These are phyloP conservation scores for Pasiphila rectangulata DNA, from an alignment of 2,888 invertebrate species.

Conservation along the genomic window DNA sequence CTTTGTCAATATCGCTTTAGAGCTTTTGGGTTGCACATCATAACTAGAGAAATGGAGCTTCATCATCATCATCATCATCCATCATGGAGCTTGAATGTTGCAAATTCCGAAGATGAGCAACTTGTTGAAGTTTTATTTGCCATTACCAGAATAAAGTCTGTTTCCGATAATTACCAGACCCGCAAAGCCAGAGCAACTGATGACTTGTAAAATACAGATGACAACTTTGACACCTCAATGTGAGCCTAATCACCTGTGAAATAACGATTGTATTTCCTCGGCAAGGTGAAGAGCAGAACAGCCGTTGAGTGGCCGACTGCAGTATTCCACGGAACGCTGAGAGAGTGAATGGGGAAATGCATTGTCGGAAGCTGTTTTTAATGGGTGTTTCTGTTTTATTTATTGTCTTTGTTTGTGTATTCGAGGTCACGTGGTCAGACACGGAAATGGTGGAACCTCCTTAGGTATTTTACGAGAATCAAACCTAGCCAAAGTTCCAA, in stretches of 20 bases:
- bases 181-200: conserved; percentile 5
- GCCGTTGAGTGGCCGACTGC: conserved; percentile 39
- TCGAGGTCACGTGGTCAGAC: background rate
- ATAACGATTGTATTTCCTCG: conserved; percentile 35
- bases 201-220: conserved; percentile 12
- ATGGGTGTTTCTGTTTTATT: conserved; percentile 12
- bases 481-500: background rate
- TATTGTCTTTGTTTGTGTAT: conserved; percentile 3
- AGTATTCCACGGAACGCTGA: conserved; percentile 16
- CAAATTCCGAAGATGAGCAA: no score
- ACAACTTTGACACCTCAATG: conserved; percentile 23
- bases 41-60: no score
- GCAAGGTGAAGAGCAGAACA: conserved; percentile 32
- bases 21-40: no score
- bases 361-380: conserved; percentile 31
- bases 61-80: background rate
- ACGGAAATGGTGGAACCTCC: background rate
- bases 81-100: no score
- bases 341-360: conserved; percentile 33
- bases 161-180: conserved; percentile 1
- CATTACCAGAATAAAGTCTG: conserved; percentile 1
- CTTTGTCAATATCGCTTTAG: no score
- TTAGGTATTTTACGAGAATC: background rate
- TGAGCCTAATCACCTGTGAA: conserved; percentile 30
- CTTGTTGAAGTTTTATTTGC: no score